Evolutionary conservation across 2,113 vertebrate species (phyloP), one percentile per base, ranked within the genome.

Genomic region (Psilopsiagon aurifrons): DNA sequence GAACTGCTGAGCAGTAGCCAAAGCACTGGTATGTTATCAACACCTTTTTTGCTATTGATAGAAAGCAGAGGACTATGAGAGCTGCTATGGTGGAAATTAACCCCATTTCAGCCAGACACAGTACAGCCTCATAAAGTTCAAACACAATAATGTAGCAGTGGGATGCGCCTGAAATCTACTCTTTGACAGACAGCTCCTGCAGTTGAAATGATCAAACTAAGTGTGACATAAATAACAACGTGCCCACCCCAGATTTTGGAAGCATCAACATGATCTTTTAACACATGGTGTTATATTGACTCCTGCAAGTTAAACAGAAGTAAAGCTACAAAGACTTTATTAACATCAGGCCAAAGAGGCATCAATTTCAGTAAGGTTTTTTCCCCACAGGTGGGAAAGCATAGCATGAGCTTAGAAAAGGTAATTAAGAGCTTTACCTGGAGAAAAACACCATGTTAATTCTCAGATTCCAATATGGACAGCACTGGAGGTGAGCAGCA

Each of bases 151-250:
- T 28, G 25, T 39, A 86, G 13, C 71, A 83, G 76, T 82, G 39
- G 64, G 80, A 75, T 92, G 28, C 35, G 78, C 44, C n/a, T 57
- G 92, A 92, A 92, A 83, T 71, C 64, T 52, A 39, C 25, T 27
- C 31, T 90, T 78, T 92, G 88, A 81, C 12, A 60, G 83, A 55
- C 68, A 86, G 51, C 14, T 90, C 64, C 79, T 82, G 60, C 28
- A 78, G 76, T 55, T 84, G 77, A 88, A 96, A 86, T 77, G 76
- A 88, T 93, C 83, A 88, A 86, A 81, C 25, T 81, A 81, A 90
- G 17, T 25, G 17, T 52, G 35, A 41, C 55, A 84, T 68, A 75
- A 81, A 92, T 37, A 51, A 86, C 54, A 60, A 93, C 0, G 1
- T 68, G 24, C 51, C 68, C 52, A 64, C 22, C 31, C n/a, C 22